Evolutionary conservation across 2,797 vertebrate species (phyloP).

Genomic region (Tangara arthus): DNA sequence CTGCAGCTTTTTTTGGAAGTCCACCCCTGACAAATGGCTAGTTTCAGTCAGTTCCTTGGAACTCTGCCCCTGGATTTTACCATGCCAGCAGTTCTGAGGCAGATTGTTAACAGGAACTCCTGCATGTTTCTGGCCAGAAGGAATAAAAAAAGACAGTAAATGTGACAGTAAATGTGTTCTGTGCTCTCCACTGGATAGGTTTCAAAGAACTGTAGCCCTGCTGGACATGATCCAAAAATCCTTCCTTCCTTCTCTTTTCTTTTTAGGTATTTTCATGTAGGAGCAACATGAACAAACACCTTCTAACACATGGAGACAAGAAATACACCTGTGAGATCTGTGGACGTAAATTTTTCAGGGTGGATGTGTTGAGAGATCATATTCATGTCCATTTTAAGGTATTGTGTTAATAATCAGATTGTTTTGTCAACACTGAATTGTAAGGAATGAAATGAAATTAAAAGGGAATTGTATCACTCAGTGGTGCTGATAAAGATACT

Average conservation of each 20-base stretch:
- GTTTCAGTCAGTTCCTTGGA: not conserved
- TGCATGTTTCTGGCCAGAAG: not conserved
- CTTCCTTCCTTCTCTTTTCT: not conserved
- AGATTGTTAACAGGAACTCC: not conserved
- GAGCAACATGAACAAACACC: slow-evolving; percentile 99
- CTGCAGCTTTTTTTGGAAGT: not conserved
- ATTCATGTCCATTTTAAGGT: slow-evolving; percentile 99
- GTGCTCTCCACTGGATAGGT: not conserved
- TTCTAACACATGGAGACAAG: slow-evolving; percentile 97
- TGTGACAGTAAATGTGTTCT: not conserved
- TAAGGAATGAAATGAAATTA: not conserved
- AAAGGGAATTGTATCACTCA: not conserved
- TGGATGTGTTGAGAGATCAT: slow-evolving; percentile 96
- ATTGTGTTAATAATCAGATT: not conserved
- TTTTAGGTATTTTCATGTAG: slow-evolving; percentile 95
- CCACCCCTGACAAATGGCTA: not conserved
- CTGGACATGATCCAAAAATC: not conserved
- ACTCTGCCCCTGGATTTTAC: not conserved
- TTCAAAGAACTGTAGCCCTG: not conserved
- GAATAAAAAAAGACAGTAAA: not conserved
- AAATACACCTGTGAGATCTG: slow-evolving; percentile 99
- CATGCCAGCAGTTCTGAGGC: not conserved
- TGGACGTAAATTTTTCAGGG: slow-evolving; percentile 96
- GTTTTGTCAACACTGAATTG: not conserved
- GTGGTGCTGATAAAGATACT: not conserved